Evolutionary conservation across 2,888 invertebrate genomes (phyloP), one percentile per base, ranked within the genome.

Genomic region (Acanthosepion lycidas): DNA sequence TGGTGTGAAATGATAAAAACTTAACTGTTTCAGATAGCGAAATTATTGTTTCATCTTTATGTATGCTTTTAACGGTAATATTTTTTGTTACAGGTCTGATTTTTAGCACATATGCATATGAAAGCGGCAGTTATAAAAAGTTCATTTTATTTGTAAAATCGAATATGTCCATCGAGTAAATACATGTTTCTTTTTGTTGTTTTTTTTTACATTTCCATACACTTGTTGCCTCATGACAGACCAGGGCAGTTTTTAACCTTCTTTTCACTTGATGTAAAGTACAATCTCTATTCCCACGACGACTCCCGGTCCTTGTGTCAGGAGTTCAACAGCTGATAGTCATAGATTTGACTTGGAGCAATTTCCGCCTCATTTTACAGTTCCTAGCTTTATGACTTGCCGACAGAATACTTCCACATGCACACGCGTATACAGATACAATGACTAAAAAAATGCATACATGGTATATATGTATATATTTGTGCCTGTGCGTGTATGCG

Each of bases 271-370:
- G 4, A 33, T 78, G n/a, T 12, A 78, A 78, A 78, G 78, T 78
- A n/a, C 78, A 78, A 78, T 78, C 33, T 78, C 78, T 78, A 78
- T 78, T 78, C 78, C 78, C 78, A 78, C 78, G 78, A 78, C 33
- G 12, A 78, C n/a, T n/a, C 78, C 18, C 78, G 78, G 78, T 33
- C 78, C n/a, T 15, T 78, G 78, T 78, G 78, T 78, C 78, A 78
- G 78, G n/a, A 33, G 78, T n/a, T 78, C 78, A 78, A 78, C 78
- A 78, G 78, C 78, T 78, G 78, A 78, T n/a, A 78, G 78, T 78
- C 78, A 78, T 78, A 78, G 78, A 78, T 78, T 78, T 78, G n/a
- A 78, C n/a, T 78, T 8, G 78, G 9, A 78, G 78, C 33, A 33
- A 78, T 78, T 78, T 78, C 78, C 78, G 78, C 78, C 78, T 78